A percentile compares a stretch with the other conserved stretches of the same genome.
phyloP scores from a whole-genome alignment of 2,888 invertebrate genomes.

The Agapostemon virescens region DNA sequence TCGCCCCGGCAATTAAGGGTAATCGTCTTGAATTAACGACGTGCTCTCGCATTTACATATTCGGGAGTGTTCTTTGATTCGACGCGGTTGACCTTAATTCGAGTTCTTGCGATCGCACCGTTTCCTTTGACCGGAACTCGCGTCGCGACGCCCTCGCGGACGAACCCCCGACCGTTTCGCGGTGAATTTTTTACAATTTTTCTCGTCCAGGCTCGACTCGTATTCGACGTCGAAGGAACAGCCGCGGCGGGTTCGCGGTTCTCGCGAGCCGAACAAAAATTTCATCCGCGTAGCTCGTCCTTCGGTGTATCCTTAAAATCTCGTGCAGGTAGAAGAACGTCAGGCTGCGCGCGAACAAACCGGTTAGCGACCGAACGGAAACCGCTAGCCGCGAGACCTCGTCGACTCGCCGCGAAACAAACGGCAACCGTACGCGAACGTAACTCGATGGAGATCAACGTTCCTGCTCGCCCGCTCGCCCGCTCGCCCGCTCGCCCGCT shows the following conservation, averaged over 20 bases:
- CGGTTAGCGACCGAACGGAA: slow-evolving; percentile 72
- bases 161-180: not conserved
- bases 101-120: not conserved
- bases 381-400: slow-evolving; percentile 73
- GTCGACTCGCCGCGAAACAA: slow-evolving; percentile 65
- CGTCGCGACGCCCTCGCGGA: slow-evolving; percentile 2
- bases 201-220: not conserved
- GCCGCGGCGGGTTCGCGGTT: slow-evolving; percentile 43
- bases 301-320: slow-evolving; percentile 69
- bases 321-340: slow-evolving; percentile 71
- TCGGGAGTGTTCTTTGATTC: slow-evolving; percentile 24
- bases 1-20: slow-evolving; percentile 36
- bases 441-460: slow-evolving; percentile 13
- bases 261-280: slow-evolving; percentile 33
- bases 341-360: slow-evolving; percentile 67
- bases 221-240: slow-evolving; percentile 15
- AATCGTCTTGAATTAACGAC: slow-evolving; percentile 43
- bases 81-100: slow-evolving; percentile 29
- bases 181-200: not conserved
- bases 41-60: slow-evolving; percentile 35
- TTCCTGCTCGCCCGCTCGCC: slow-evolving; percentile 7
- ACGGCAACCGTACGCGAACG: slow-evolving; percentile 55
- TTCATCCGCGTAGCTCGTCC: slow-evolving; percentile 66
- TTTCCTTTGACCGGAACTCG: not conserved
- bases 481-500: slow-evolving; percentile 7